phyloP scores from a whole-genome alignment of 1,140 invertebrate species.

The Batillaria attramentaria region DNA sequence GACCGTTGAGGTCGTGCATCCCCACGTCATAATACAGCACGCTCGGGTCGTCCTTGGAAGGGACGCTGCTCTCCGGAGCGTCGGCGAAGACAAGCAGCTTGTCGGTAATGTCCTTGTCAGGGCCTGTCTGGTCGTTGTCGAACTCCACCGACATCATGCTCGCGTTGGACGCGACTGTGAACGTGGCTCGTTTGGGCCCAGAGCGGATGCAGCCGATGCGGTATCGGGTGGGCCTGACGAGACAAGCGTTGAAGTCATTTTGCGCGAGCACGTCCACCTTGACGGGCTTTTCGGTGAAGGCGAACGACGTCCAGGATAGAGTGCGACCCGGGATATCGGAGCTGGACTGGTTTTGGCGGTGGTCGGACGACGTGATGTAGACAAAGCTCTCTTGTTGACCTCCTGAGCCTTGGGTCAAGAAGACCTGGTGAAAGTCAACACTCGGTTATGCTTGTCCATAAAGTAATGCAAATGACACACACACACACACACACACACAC shows the following conservation, averaged over 20 bases:
- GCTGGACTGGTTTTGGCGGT: neutral
- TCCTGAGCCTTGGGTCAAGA: constrained; percentile 23
- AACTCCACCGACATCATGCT: constrained; percentile 34
- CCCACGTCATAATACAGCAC: constrained; percentile 29
- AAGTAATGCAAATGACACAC: neutral
- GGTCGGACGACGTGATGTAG: constrained; percentile 19
- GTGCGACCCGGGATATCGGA: constrained; percentile 4
- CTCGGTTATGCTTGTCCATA: neutral
- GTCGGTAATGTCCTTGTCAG: constrained; percentile 28
- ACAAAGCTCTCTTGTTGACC: neutral
- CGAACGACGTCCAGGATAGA: constrained; percentile 31
- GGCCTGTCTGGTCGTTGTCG: constrained; percentile 20
- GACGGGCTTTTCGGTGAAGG: constrained; percentile 18
- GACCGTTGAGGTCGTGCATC: constrained; percentile 19
- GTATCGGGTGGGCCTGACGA: constrained; percentile 27
- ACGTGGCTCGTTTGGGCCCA: neutral
- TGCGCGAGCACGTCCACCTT: constrained; percentile 14
- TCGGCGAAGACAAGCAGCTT: constrained; percentile 32
- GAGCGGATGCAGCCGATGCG: neutral
- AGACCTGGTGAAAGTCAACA: neutral
- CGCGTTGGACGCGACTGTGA: neutral
- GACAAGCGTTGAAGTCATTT: constrained; percentile 5
- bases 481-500: neutral
- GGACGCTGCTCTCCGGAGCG: constrained; percentile 8
- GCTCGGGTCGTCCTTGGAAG: constrained; percentile 12